A percentile compares a stretch with the other conserved stretches of the same genome.
Evolutionary conservation across 2,888 invertebrate genomes (phyloP).

Genomic region (Lasioglossum figueresi): DNA sequence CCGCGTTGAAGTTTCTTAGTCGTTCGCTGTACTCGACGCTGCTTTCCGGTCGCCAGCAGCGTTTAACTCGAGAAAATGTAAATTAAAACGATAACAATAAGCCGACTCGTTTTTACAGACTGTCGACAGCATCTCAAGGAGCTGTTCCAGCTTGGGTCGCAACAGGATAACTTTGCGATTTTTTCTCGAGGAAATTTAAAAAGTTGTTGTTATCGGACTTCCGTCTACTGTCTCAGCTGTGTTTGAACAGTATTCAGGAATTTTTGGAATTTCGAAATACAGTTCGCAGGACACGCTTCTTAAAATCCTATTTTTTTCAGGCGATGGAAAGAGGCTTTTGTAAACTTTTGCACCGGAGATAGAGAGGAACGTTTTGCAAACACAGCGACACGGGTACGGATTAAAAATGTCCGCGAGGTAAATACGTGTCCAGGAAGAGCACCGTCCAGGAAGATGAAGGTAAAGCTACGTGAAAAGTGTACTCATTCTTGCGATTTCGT

Average conservation of each 20-base stretch:
- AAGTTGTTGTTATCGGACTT: neutral
- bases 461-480: neutral
- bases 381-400: neutral
- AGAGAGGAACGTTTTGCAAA: neutral
- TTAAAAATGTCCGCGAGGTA: constrained; percentile 3
- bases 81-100: constrained; percentile 4
- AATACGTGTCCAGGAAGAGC: neutral
- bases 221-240: neutral
- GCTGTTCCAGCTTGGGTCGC: neutral
- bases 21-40: neutral
- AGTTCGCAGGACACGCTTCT: neutral
- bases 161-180: neutral
- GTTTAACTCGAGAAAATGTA: constrained; percentile 1
- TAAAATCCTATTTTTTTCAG: neutral
- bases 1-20: constrained; percentile 1
- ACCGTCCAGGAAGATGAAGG: neutral
- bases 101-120: neutral
- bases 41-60: neutral
- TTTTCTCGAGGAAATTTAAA: neutral
- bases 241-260: neutral
- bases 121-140: neutral
- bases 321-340: neutral
- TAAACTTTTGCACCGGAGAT: neutral
- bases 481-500: neutral
- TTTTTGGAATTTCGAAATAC: neutral